Conservation (phyloP, 1,140 invertebrate species). For the Drosophila sp. region DNA sequence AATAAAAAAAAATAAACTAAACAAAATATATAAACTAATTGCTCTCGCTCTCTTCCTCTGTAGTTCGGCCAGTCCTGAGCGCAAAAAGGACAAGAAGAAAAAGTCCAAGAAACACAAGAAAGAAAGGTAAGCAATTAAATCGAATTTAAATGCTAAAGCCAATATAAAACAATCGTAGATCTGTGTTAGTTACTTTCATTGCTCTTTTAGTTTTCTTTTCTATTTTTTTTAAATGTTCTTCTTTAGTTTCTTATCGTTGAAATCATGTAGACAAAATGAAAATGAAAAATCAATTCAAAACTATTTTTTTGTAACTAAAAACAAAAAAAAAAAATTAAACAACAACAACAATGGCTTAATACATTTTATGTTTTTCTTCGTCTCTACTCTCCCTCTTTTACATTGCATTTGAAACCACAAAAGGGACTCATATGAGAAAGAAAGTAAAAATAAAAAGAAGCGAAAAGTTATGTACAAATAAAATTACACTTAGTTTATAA, state of each 20-base stretch:
- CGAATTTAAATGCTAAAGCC: neutral
- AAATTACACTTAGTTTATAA: conserved; percentile 63
- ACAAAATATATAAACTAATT: neutral
- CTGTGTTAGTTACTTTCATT: conserved; percentile 54
- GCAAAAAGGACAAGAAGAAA: conserved; percentile 87
- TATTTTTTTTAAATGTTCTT: conserved; percentile 26
- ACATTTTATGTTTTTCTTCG: conserved; percentile 79
- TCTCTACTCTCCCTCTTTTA: conserved; percentile 82
- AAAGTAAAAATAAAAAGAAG: conserved; percentile 79
- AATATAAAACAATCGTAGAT: conserved; percentile 49
- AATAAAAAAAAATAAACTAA: neutral
- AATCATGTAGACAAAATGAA: conserved; percentile 43
- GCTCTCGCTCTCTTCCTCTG: neutral
- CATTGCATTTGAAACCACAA: conserved; percentile 80
- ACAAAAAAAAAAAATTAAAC: neutral
- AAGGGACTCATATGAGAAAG: conserved; percentile 83
- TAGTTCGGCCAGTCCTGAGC: conserved; percentile 86
- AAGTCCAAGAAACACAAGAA: conserved; percentile 88
- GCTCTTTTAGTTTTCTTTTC: conserved; percentile 28
- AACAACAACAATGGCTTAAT: conserved; percentile 71
- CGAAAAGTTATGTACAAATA: conserved; percentile 80
- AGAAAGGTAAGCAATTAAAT: conserved; percentile 85
- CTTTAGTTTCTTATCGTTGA: conserved; percentile 26
- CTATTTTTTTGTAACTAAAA: conserved; percentile 60
- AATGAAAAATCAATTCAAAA: conserved; percentile 28